Evolutionary conservation across 1,140 invertebrate species (phyloP).

Genomic region (Paracyclopina nana): DNA sequence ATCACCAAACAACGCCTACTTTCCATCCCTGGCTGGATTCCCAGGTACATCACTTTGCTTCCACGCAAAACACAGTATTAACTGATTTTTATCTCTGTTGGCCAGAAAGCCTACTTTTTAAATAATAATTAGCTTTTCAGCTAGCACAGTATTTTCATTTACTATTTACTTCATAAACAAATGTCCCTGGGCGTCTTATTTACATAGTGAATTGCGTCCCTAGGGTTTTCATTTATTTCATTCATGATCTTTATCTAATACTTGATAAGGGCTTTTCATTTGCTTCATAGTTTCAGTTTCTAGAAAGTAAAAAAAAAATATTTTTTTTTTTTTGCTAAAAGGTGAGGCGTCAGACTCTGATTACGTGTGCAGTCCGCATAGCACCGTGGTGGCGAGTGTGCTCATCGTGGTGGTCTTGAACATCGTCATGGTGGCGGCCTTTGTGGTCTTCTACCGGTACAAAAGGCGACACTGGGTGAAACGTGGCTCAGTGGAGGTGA

Average conservation of each 20-base stretch:
- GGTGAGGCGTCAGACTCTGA: slow-evolving; percentile 17
- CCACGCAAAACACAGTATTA: slow-evolving; percentile 7
- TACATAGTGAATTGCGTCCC: too few relatives aligned
- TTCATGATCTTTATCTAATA: too few relatives aligned
- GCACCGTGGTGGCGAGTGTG: slow-evolving; percentile 24
- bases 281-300: too few relatives aligned
- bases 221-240: too few relatives aligned
- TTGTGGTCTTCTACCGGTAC: slow-evolving; percentile 24
- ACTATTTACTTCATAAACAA: too few relatives aligned
- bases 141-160: too few relatives aligned
- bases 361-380: slow-evolving; percentile 23
- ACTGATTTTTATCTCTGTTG: too few relatives aligned
- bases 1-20: background rate
- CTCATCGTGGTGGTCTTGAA: slow-evolving; percentile 24
- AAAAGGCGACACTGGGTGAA: slow-evolving; percentile 22
- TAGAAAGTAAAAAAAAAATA: slow-evolving; percentile 2
- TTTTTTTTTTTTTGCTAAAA: slow-evolving; percentile 11
- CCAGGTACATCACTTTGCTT: slow-evolving; percentile 12
- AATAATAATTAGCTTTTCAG: too few relatives aligned
- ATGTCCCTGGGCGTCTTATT: too few relatives aligned
- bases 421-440: slow-evolving; percentile 22
- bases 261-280: too few relatives aligned
- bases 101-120: too few relatives aligned
- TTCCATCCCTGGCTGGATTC: slow-evolving; percentile 13
- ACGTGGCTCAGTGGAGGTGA: too few relatives aligned